Conservation (phyloP, 2,797 vertebrate species). For the Carduelis carduelis region DNA sequence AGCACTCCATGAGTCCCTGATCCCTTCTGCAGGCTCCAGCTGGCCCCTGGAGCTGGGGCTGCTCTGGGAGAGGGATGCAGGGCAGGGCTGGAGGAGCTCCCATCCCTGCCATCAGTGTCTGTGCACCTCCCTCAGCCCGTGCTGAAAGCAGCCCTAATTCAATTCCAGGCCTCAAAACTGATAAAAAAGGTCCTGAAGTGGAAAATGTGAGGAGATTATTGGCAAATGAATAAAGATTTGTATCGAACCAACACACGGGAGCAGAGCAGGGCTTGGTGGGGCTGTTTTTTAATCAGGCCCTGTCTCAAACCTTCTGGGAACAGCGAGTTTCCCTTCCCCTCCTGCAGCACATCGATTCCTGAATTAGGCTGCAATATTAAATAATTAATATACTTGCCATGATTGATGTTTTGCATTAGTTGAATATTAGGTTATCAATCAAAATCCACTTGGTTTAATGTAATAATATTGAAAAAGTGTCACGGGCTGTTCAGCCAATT, state of each 20-base stretch:
- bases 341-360: conserved; percentile 92
- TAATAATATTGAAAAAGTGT: conserved; percentile 99
- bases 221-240: conserved; percentile 91
- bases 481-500: conserved; percentile 96
- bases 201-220: conserved; percentile 87
- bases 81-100: conserved; percentile 23
- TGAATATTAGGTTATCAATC: conserved; percentile 99
- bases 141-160: conserved; percentile 85
- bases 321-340: conserved; percentile 80
- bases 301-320: conserved; percentile 84
- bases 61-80: conserved; percentile 52
- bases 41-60: conserved; percentile 75
- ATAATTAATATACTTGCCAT: conserved; percentile 99
- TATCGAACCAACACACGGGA: conserved; percentile 81
- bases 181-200: conserved; percentile 83
- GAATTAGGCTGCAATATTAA: conserved; percentile 99
- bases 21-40: conserved; percentile 71
- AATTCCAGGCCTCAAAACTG: conserved; percentile 86
- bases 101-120: conserved; percentile 73
- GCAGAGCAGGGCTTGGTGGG: conserved; percentile 72
- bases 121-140: conserved; percentile 70
- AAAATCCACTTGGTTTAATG: conserved; percentile 99
- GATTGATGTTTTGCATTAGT: conserved; percentile 99
- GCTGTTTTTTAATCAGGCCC: conserved; percentile 78
- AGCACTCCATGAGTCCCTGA: rapidly evolving